Evolutionary conservation across 1,140 invertebrate species (phyloP).

Genomic region (Drosophila kurseongensis): DNA sequence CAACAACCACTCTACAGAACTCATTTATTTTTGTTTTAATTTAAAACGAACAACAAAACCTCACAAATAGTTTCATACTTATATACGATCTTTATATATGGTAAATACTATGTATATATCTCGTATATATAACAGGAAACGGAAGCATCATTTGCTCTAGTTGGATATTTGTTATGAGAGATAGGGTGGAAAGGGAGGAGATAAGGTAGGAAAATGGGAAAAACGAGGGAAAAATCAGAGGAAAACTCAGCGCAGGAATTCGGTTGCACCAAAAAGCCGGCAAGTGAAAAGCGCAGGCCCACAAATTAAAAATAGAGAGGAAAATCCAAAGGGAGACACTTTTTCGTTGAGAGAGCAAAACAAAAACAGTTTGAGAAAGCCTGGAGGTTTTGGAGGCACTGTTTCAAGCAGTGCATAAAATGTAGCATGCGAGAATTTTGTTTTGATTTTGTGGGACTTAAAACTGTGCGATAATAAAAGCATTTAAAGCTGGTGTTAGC

Average conservation of each 20-base stretch:
- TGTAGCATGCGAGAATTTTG: slow-evolving; percentile 45
- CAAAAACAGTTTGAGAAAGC: slow-evolving; percentile 12
- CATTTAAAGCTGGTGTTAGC: too few relatives aligned
- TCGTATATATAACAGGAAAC: slow-evolving; percentile 60
- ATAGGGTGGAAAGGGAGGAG: too few relatives aligned
- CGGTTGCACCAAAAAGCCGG: slow-evolving; percentile 61
- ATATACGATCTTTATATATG: slow-evolving; percentile 26
- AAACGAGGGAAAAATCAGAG: not conserved
- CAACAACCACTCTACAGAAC: slow-evolving; percentile 10
- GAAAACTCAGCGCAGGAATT: slow-evolving; percentile 32
- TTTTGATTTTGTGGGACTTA: not conserved
- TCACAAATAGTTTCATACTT: slow-evolving; percentile 15
- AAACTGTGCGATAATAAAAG: slow-evolving; percentile 17
- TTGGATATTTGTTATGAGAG: not conserved
- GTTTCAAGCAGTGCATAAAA: slow-evolving; percentile 8
- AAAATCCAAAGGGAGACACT: not conserved
- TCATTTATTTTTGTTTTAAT: slow-evolving; percentile 62
- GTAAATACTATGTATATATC: slow-evolving; percentile 3
- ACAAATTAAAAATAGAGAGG: slow-evolving; percentile 8
- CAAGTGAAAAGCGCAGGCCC: slow-evolving; percentile 53
- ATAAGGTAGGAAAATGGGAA: too few relatives aligned
- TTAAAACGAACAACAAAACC: slow-evolving; percentile 6
- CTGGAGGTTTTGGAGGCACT: slow-evolving; percentile 5
- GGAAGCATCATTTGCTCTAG: slow-evolving; percentile 46
- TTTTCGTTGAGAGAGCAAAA: slow-evolving; percentile 24